phyloP scores from a whole-genome alignment of 2,797 vertebrate species.

The Masticophis lateralis region DNA sequence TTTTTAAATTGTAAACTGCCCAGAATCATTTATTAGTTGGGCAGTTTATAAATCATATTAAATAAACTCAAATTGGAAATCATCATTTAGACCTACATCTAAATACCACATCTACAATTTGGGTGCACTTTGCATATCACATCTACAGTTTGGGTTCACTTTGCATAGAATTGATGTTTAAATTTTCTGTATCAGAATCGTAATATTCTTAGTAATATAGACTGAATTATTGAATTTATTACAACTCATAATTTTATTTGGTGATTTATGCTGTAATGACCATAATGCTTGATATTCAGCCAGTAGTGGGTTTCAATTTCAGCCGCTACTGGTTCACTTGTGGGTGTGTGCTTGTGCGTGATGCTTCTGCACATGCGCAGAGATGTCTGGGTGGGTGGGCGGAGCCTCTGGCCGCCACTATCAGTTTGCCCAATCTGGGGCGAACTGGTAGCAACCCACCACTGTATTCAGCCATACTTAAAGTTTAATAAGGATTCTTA shows the following conservation, averaged over 20 bases:
- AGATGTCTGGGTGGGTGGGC: too few species aligned
- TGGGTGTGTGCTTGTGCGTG: too few species aligned
- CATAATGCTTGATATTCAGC: not conserved
- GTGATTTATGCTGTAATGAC: not conserved
- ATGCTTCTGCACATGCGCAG: too few species aligned
- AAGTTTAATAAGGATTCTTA: not conserved
- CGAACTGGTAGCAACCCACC: too few species aligned
- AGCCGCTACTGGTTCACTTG: too few species aligned
- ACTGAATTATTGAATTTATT: not conserved
- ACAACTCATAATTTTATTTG: not conserved
- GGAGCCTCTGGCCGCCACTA: too few species aligned
- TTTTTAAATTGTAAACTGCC: not conserved
- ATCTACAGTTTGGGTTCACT: not conserved
- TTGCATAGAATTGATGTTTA: not conserved
- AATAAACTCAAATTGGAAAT: not conserved
- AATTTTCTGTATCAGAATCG: not conserved
- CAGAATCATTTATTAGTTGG: not conserved
- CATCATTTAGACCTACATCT: not conserved
- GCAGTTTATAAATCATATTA: not conserved
- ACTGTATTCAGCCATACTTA: not conserved
- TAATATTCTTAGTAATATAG: not conserved
- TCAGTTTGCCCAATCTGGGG: too few species aligned
- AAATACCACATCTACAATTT: not conserved
- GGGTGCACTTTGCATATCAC: not conserved
- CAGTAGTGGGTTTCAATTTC: too few species aligned